Evolutionary conservation across 2,797 vertebrate genomes (phyloP).

Genomic region (Luscinia megarhynchos): DNA sequence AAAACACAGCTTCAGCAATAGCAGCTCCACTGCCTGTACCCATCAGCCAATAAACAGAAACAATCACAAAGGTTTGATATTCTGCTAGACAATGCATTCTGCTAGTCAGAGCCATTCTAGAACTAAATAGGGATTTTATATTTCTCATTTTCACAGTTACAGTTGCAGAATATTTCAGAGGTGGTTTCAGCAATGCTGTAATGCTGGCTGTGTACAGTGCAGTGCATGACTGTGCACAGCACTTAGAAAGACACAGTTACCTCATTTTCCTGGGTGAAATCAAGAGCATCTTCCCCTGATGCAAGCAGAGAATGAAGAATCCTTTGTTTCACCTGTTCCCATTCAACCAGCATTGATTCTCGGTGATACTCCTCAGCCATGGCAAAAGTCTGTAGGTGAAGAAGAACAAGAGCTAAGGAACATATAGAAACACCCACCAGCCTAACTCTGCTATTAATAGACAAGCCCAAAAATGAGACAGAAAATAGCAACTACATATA

Average conservation of each 20-base stretch:
- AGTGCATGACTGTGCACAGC: rapidly evolving
- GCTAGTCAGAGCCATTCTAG: neutral
- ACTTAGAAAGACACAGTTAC: conserved; percentile 70
- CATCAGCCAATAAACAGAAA: neutral
- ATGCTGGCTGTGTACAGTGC: neutral
- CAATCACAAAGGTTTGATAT: neutral
- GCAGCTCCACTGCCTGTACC: neutral
- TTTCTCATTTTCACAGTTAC: neutral
- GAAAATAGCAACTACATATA: neutral
- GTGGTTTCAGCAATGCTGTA: neutral
- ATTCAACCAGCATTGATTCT: conserved; percentile 98
- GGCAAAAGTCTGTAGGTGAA: conserved; percentile 87
- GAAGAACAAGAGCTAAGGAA: neutral
- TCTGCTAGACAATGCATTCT: neutral
- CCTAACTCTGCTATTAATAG: neutral
- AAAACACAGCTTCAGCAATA: neutral
- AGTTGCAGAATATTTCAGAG: neutral
- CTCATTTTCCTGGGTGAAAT: conserved; percentile 97
- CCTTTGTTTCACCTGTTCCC: conserved; percentile 98
- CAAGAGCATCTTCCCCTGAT: conserved; percentile 94
- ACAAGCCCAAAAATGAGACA: neutral
- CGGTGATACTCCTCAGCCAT: conserved; percentile 97
- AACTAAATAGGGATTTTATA: neutral
- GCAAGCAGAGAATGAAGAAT: conserved; percentile 95
- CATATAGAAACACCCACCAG: neutral